These are phyloP conservation scores for Simalia tracyae DNA, from an alignment of 2,797 vertebrate species.

Conservation along the genomic window DNA sequence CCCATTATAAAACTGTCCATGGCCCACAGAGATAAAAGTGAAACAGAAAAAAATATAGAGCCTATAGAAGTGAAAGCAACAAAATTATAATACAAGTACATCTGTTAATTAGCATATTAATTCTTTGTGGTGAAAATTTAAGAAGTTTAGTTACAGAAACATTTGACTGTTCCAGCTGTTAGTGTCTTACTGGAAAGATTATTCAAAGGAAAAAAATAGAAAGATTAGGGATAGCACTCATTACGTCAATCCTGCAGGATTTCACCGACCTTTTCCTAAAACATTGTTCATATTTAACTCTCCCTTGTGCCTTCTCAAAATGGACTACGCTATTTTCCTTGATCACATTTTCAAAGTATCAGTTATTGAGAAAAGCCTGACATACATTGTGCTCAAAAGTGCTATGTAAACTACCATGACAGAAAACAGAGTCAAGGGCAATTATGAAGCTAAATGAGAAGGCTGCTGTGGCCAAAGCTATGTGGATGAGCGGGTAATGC, in stretches of 20 bases:
- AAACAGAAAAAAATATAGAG: background rate
- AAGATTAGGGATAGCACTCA: accelerated
- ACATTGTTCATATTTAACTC: background rate
- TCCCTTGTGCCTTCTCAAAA: background rate
- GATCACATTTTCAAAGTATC: background rate
- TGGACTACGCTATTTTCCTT: background rate
- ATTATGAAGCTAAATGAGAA: background rate
- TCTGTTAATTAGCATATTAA: background rate
- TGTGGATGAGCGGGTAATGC: slow-evolving; percentile 10
- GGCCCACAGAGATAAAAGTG: background rate
- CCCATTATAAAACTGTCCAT: background rate
- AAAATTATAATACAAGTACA: background rate
- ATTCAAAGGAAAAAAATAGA: background rate
- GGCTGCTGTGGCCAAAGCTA: slow-evolving; percentile 32
- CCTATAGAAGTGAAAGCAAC: background rate
- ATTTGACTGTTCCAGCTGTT: slow-evolving; percentile 17
- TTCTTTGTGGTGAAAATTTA: background rate
- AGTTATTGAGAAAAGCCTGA: background rate
- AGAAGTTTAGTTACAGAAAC: background rate
- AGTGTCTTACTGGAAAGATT: background rate
- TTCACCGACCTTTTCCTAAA: background rate
- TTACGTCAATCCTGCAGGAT: slow-evolving; percentile 10
- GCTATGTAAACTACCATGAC: slow-evolving; percentile 27
- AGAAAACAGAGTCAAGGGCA: background rate
- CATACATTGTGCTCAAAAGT: background rate